Conservation (phyloP, 2,797 vertebrate genomes). For the Balearica regulorum region DNA sequence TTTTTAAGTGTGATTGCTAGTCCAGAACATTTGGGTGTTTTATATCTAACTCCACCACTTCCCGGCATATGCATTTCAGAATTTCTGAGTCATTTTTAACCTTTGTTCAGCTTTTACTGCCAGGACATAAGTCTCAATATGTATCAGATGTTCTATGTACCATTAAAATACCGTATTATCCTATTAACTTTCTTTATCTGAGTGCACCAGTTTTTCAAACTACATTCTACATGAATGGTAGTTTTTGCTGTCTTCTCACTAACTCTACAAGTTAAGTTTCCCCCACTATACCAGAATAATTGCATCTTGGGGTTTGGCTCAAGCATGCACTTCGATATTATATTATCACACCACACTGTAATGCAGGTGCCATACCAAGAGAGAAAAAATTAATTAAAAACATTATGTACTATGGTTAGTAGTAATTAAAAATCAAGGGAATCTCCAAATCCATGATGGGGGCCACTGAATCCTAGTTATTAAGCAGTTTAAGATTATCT, state of each 20-base stretch:
- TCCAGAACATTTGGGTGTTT: neutral
- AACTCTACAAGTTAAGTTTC: neutral
- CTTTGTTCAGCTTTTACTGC: neutral
- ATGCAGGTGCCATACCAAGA: neutral
- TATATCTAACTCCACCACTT: neutral
- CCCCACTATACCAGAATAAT: neutral
- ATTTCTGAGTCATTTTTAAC: constrained; percentile 11
- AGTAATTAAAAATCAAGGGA: neutral
- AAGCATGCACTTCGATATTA: neutral
- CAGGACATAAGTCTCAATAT: constrained; percentile 15
- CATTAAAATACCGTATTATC: constrained; percentile 11
- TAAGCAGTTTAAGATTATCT: neutral
- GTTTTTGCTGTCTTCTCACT: neutral
- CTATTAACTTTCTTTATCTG: neutral
- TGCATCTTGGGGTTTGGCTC: neutral
- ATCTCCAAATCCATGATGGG: neutral
- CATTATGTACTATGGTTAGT: neutral
- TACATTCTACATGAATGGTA: neutral
- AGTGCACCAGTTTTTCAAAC: neutral
- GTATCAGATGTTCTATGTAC: constrained; percentile 11
- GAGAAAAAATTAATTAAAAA: neutral
- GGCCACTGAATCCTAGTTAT: neutral
- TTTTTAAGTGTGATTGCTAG: neutral
- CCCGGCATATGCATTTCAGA: neutral
- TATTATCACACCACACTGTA: neutral